Base-by-base conservation (phyloP, 2,113 vertebrate species). In the Tautogolabrus adspersus region DNA sequence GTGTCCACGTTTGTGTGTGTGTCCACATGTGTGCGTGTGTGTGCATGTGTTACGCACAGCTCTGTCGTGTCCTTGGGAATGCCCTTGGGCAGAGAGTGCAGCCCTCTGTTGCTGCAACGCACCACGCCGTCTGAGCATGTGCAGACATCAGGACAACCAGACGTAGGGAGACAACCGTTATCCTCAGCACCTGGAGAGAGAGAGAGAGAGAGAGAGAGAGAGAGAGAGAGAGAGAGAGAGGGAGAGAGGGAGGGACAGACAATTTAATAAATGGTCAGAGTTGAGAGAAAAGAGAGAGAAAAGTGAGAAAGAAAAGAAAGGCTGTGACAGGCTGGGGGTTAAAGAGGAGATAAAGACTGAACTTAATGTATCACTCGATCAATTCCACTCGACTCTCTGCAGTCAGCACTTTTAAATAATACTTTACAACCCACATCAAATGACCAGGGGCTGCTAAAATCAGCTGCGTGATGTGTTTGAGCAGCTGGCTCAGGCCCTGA, bases 11-110 rank as follows among this genome's bases (percentile, higher is more conserved):
- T 59, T 54, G 62, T 40, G 64, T 4, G 57, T 65, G 74, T 9
- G 8, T 42, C 46, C 38, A 18, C 57, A 54, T 55, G 55, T 11
- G 63, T 54, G 62, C 34, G 64, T 4, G 40, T 11, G 63, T 54
- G 62, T 40, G 64, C 5, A 56, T 65, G 74, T 3, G 8, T 42
- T 10, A 42, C 40, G 2, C 88, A 99, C 98, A 99, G 94, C 92
- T 99, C 98, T 0, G 97, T 99, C 86, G 97, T 95, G 15, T 99
- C 98, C 92, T 97, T 98, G 91, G 97, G 98, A 89, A 99, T 95
- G 85, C 96, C 97, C 91, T 93, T 99, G 87, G 98, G 98, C 77
- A 99, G 93, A 5, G 91, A 51, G 21, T 89, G 94, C 75, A 99
- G 94, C 38, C 96, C 97, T 84, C 93, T 95, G 94, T 99, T 97